Evolutionary conservation across 2,888 invertebrate species (phyloP).

Genomic region (Luffia ferchaultella): DNA sequence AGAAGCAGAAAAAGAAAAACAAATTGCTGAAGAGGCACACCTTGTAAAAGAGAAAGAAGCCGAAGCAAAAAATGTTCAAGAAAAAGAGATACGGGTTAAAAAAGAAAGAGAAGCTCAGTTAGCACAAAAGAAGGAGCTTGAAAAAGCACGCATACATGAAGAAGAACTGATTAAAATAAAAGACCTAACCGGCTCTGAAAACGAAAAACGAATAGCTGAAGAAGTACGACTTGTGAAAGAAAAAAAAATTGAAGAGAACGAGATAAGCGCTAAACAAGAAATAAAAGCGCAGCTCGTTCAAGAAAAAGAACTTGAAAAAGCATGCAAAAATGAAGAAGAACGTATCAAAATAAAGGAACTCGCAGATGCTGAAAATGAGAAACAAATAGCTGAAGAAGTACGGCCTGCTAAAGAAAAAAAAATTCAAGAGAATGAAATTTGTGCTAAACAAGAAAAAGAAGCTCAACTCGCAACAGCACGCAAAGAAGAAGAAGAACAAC

Average conservation of each 20-base stretch:
- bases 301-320: no score
- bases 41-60: conserved; percentile 5
- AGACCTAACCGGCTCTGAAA: conserved; percentile 4
- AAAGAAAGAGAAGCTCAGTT: neutral
- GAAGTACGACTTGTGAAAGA: neutral
- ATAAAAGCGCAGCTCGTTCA: no score
- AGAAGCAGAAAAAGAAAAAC: conserved; percentile 9
- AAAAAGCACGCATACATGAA: no score
- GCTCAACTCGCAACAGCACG: no score
- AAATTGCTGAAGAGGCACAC: conserved; percentile 5
- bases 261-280: no score
- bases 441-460: no score
- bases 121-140: neutral
- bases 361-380: no score
- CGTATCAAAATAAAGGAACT: no score
- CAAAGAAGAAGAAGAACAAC: no score
- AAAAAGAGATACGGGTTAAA: neutral
- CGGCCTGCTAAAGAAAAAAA: no score
- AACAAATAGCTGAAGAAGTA: no score
- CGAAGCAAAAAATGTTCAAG: conserved; percentile 7
- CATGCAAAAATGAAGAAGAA: no score
- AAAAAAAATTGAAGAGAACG: neutral
- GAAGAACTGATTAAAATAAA: conserved; percentile 7
- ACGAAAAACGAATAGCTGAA: conserved; percentile 3
- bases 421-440: neutral